Evolutionary conservation across 2,113 vertebrate genomes (phyloP).

Genomic region (Epinephelus lanceolatus): DNA sequence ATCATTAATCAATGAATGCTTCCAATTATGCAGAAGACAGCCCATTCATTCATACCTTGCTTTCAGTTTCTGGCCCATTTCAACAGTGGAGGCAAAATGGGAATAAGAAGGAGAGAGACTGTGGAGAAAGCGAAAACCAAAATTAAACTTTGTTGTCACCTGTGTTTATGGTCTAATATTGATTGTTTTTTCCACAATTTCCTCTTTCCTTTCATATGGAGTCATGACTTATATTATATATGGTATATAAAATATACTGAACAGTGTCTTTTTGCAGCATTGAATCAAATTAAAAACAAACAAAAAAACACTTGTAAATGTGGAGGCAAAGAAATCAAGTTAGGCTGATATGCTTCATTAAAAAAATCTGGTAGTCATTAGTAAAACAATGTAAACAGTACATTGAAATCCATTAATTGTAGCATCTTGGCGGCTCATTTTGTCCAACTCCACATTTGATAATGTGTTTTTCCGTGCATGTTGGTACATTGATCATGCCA

Average conservation of each 20-base stretch:
- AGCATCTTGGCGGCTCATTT: neutral
- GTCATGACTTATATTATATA: too few relatives aligned
- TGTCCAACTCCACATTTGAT: neutral
- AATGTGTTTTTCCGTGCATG: slow-evolving; percentile 1
- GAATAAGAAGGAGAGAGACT: slow-evolving; percentile 13
- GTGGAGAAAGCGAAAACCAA: neutral
- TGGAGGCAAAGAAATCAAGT: neutral
- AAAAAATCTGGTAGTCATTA: neutral
- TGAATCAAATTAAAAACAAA: neutral
- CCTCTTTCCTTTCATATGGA: too few relatives aligned
- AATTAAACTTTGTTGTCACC: neutral
- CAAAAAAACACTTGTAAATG: too few relatives aligned
- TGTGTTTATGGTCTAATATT: neutral
- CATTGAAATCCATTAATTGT: neutral
- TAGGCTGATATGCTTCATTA: neutral
- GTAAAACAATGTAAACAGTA: neutral
- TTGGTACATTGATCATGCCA: slow-evolving; percentile 14
- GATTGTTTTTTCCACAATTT: too few relatives aligned
- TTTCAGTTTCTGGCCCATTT: slow-evolving; percentile 59
- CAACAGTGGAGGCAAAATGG: slow-evolving; percentile 29
- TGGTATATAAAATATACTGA: neutral
- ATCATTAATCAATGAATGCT: slow-evolving; percentile 80
- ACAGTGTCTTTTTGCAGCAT: neutral
- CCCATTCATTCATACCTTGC: slow-evolving; percentile 72
- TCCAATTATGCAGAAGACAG: slow-evolving; percentile 73